These are phyloP conservation scores for Urosaurus nigricauda DNA, from an alignment of 2,797 vertebrate species.

Conservation along the genomic window DNA sequence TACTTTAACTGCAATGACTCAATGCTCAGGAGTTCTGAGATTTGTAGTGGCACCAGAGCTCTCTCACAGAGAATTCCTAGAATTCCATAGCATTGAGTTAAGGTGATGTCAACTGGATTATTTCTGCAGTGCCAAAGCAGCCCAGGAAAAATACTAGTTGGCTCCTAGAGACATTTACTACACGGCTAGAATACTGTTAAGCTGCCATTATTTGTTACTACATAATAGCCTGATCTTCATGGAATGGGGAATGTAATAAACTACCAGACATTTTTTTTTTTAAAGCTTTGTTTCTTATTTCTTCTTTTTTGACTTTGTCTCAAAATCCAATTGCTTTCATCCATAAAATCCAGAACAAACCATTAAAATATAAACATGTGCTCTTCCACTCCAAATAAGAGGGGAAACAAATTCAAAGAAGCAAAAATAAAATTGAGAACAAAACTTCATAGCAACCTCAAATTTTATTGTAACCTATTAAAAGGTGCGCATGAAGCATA, in stretches of 20 bases:
- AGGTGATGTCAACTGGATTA: too few relatives aligned
- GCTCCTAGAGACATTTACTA: neutral
- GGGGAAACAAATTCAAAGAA: slow-evolving; percentile 1
- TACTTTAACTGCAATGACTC: too few relatives aligned
- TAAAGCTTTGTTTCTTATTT: too few relatives aligned
- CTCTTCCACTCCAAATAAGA: slow-evolving; percentile 1
- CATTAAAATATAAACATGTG: neutral
- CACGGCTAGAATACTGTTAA: neutral
- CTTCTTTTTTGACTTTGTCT: neutral
- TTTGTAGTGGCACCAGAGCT: too few relatives aligned
- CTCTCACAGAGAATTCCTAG: too few relatives aligned
- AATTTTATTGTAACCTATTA: neutral
- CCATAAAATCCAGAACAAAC: neutral
- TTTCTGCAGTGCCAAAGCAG: too few relatives aligned
- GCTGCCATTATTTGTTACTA: neutral
- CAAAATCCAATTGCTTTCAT: slow-evolving; percentile 20
- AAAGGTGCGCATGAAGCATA: slow-evolving; percentile 2
- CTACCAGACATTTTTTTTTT: neutral
- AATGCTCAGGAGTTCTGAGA: too few relatives aligned
- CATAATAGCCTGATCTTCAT: neutral
- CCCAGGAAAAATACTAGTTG: neutral
- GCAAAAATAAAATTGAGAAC: slow-evolving; percentile 12
- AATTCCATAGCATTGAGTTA: too few relatives aligned
- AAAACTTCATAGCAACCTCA: slow-evolving; percentile 1
- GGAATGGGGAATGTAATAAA: neutral